Conservation (phyloP, 2,888 invertebrate species). For the Dichetophora obliterata region DNA sequence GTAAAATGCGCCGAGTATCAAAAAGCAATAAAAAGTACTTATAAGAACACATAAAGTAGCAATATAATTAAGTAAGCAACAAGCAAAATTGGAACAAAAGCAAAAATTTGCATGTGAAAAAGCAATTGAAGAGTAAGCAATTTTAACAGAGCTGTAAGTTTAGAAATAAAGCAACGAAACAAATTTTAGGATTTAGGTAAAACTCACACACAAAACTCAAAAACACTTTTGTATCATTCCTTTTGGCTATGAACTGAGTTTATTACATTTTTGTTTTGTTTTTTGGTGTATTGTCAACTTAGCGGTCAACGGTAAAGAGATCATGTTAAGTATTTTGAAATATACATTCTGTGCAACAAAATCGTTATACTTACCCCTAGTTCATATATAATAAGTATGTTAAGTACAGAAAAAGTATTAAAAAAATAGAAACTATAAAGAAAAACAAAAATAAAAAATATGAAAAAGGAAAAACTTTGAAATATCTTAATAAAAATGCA, state of each 20-base stretch:
- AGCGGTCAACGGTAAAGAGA: no score
- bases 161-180: no score
- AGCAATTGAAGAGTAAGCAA: conserved; percentile 24
- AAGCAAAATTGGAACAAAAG: neutral
- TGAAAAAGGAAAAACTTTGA: neutral
- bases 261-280: no score
- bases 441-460: neutral
- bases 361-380: neutral
- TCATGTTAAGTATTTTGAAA: no score
- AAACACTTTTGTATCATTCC: no score
- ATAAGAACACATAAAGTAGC: conserved; percentile 57
- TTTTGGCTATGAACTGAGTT: no score
- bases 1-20: conserved; percentile 67
- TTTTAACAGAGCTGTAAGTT: neutral
- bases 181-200: no score
- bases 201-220: no score
- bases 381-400: neutral
- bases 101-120: neutral
- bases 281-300: no score
- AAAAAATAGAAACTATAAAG: neutral
- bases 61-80: conserved; percentile 16
- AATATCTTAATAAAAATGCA: neutral
- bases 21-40: conserved; percentile 70
- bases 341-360: conserved; percentile 11
- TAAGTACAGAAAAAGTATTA: neutral